These are phyloP conservation scores for Tribolium madens DNA, from an alignment of 1,140 invertebrate genomes.

Conservation along the genomic window DNA sequence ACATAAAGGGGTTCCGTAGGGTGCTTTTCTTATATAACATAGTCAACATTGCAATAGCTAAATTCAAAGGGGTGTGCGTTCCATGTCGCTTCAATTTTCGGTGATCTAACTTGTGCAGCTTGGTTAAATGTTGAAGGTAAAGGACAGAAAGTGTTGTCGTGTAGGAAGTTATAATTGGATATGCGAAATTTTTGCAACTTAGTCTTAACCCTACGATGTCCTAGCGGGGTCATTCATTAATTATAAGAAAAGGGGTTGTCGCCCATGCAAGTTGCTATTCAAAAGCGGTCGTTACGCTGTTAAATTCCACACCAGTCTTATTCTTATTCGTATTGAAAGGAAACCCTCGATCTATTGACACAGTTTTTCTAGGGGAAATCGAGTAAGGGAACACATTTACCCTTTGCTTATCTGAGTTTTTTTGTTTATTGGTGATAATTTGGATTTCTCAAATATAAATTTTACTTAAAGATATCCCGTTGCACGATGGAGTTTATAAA, in stretches of 20 bases:
- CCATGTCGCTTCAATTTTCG: constrained; percentile 25
- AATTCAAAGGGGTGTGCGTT: constrained; percentile 48
- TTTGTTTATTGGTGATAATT: too few species aligned
- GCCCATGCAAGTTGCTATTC: constrained; percentile 40
- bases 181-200: constrained; percentile 45
- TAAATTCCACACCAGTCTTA: constrained; percentile 23
- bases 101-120: background rate
- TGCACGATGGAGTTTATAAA: too few species aligned
- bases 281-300: background rate
- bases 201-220: constrained; percentile 44
- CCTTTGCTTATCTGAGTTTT: too few species aligned
- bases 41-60: constrained; percentile 50
- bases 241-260: constrained; percentile 50
- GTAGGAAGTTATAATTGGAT: background rate
- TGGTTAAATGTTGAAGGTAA: background rate
- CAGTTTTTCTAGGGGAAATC: background rate
- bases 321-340: background rate
- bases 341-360: constrained; percentile 10
- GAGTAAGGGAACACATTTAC: background rate
- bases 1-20: constrained; percentile 49
- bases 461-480: too few species aligned
- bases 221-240: constrained; percentile 52
- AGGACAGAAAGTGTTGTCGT: constrained; percentile 20
- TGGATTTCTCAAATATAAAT: too few species aligned
- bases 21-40: constrained; percentile 49